These are phyloP conservation scores for Tolypeutes matacus DNA, from an alignment of 2,797 vertebrate genomes.

Conservation along the genomic window DNA sequence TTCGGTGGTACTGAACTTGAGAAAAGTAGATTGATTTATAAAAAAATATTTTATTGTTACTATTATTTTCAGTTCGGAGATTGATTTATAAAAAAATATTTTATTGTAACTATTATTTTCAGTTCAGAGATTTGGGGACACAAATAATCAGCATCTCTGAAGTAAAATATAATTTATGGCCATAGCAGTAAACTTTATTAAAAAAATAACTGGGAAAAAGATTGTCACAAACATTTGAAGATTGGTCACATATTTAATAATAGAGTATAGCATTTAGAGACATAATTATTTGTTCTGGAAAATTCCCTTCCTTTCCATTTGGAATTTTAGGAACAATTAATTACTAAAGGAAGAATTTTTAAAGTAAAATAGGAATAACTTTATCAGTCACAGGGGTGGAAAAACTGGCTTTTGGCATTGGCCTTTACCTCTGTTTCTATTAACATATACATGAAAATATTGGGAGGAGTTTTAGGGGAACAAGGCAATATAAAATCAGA, in stretches of 20 bases:
- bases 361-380: not conserved
- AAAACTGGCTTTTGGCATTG: not conserved
- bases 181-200: not conserved
- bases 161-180: not conserved
- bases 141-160: not conserved
- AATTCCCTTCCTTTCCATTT: constrained; percentile 12
- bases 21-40: constrained; percentile 66
- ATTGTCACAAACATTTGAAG: not conserved
- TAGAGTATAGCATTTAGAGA: not conserved
- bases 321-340: not conserved
- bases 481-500: not conserved
- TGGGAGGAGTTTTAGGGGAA: not conserved
- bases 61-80: constrained; percentile 3
- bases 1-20: not conserved
- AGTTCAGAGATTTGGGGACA: not conserved
- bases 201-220: not conserved
- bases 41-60: constrained; percentile 73
- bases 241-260: not conserved
- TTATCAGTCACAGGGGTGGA: not conserved
- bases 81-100: constrained; percentile 75
- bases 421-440: not conserved
- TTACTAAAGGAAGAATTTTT: not conserved
- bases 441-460: not conserved
- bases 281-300: constrained; percentile 2
- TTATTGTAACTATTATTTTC: constrained; percentile 16